A percentile compares a stretch with the other conserved stretches of the same genome.
Conservation (phyloP, 1,140 invertebrate genomes). For the Leptopilina boulardi region DNA sequence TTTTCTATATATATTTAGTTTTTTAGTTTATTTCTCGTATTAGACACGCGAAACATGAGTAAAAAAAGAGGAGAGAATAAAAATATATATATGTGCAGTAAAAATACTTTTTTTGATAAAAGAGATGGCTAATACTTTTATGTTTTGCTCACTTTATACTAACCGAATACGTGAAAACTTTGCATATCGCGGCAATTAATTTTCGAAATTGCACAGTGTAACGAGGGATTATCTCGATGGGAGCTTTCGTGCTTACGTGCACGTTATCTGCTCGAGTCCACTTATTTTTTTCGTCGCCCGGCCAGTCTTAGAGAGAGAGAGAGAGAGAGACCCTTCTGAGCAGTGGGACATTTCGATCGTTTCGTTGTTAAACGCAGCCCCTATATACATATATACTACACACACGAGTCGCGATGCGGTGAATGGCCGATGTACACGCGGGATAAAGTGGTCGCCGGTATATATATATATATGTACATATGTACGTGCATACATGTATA, state of each 20-base stretch:
- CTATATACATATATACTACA: not conserved
- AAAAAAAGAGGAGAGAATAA: not conserved
- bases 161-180: slow-evolving; percentile 13
- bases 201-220: slow-evolving; percentile 26
- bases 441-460: slow-evolving; percentile 52
- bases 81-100: not conserved
- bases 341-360: slow-evolving; percentile 47
- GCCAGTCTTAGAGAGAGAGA: slow-evolving; percentile 11
- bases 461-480: slow-evolving; percentile 35
- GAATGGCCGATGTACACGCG: slow-evolving; percentile 57
- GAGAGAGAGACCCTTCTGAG: slow-evolving; percentile 5
- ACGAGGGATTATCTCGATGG: slow-evolving; percentile 45
- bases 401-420: slow-evolving; percentile 51
- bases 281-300: slow-evolving; percentile 55
- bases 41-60: not conserved
- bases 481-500: slow-evolving; percentile 22
- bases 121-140: not conserved
- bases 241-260: slow-evolving; percentile 57
- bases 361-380: slow-evolving; percentile 48
- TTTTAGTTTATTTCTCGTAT: not conserved
- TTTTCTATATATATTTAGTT: not conserved
- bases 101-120: not conserved
- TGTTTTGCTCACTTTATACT: not conserved
- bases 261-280: slow-evolving; percentile 46
- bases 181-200: slow-evolving; percentile 18